Conservation (phyloP, 1,140 invertebrate species). For the Drosophila saltans region DNA sequence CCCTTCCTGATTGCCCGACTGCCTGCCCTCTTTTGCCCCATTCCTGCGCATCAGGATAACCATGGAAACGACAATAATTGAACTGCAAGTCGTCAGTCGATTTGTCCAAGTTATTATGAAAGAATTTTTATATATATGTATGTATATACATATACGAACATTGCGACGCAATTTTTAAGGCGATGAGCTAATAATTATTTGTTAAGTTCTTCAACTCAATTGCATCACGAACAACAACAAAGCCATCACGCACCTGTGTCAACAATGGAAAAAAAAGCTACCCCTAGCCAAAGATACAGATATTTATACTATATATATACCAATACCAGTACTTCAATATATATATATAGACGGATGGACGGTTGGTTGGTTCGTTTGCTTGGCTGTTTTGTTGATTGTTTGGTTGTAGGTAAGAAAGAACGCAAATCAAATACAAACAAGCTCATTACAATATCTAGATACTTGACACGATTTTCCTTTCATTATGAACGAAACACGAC, state of each 20-base stretch:
- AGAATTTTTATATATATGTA: conserved; percentile 29
- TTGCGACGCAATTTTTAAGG: conserved; percentile 50
- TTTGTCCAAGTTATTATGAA: conserved; percentile 39
- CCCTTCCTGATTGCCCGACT: too few relatives aligned
- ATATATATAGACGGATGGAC: conserved; percentile 20
- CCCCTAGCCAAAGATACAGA: conserved; percentile 40
- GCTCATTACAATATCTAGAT: conserved; percentile 52
- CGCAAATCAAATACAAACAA: conserved; percentile 11
- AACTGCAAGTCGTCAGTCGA: conserved; percentile 5
- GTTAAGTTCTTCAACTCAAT: conserved; percentile 46
- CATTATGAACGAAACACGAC: conserved; percentile 35
- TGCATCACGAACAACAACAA: conserved; percentile 55
- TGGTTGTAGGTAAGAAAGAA: background rate
- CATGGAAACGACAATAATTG: conserved; percentile 56
- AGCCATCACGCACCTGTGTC: conserved; percentile 70
- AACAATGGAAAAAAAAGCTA: conserved; percentile 69
- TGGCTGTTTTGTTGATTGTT: too few relatives aligned
- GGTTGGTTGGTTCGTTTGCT: conserved; percentile 15
- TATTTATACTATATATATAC: conserved; percentile 6
- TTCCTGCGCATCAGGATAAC: background rate
- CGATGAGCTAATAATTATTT: conserved; percentile 65
- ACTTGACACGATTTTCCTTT: conserved; percentile 72
- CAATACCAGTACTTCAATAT: too few relatives aligned
- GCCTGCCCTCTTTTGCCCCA: too few relatives aligned
- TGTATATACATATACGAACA: too few relatives aligned